These are phyloP conservation scores for Pristionchus mayeri DNA, from an alignment of 2,888 invertebrate genomes.

Conservation along the genomic window DNA sequence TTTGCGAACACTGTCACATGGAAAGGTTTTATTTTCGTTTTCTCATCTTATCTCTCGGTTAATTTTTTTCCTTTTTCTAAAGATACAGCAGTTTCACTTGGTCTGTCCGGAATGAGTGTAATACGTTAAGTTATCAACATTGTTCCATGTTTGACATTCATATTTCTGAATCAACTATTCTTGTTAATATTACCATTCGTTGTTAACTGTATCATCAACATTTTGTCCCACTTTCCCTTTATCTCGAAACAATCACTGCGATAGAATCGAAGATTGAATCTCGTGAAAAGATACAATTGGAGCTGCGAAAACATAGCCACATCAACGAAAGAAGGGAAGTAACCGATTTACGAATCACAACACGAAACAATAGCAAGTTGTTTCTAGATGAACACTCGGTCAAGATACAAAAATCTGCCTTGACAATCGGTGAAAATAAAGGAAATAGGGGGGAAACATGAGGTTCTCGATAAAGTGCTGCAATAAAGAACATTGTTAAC, in stretches of 20 bases:
- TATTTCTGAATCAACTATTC: too few species aligned
- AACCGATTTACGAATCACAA: conserved; percentile 35
- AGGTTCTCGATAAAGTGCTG: conserved; percentile 2
- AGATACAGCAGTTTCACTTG: too few species aligned
- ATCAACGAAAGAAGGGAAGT: not conserved
- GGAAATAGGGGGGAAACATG: conserved; percentile 20
- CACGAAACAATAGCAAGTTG: conserved; percentile 33
- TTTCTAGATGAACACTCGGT: conserved; percentile 38
- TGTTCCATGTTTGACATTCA: too few species aligned
- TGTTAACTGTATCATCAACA: too few species aligned
- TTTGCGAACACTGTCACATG: too few species aligned
- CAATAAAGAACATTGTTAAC: conserved; percentile 27
- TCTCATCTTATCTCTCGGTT: too few species aligned
- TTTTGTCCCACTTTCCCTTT: conserved; percentile 25
- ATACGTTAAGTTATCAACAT: too few species aligned
- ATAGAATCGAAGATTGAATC: conserved; percentile 31
- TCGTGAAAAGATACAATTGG: not conserved
- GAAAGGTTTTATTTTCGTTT: too few species aligned
- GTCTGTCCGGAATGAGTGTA: too few species aligned
- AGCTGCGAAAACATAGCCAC: conserved; percentile 6
- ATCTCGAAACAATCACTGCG: not conserved
- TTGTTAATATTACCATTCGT: too few species aligned
- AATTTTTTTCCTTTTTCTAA: not conserved
- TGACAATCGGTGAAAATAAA: not conserved
- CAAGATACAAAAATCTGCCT: not conserved